phyloP scores from a whole-genome alignment of 2,888 invertebrate species.

The Nomada ferruginata region DNA sequence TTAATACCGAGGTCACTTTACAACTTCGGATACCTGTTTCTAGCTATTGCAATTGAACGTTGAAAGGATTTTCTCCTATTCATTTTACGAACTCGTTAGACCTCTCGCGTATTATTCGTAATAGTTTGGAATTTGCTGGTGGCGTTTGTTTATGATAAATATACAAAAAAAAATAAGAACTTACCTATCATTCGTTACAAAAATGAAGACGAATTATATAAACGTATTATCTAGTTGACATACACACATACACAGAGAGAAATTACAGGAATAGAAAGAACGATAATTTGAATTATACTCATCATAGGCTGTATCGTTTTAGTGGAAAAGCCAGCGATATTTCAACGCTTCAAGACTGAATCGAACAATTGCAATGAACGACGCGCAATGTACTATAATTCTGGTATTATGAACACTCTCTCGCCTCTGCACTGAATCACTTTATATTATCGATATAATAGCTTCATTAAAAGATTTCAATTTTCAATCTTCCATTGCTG shows the following conservation, averaged over 20 bases:
- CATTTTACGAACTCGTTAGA: slow-evolving; percentile 18
- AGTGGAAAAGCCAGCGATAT: slow-evolving; percentile 8
- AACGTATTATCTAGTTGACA: slow-evolving; percentile 13
- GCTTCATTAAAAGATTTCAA: neutral
- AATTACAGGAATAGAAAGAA: neutral
- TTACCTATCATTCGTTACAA: neutral
- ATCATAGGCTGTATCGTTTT: slow-evolving; percentile 14
- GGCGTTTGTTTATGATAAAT: neutral
- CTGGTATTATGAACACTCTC: neutral
- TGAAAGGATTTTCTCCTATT: neutral
- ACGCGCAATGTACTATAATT: slow-evolving; percentile 3
- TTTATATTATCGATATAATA: neutral
- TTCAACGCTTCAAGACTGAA: slow-evolving; percentile 48
- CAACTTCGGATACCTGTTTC: slow-evolving; percentile 19
- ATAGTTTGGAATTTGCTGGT: neutral
- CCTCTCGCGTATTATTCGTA: neutral
- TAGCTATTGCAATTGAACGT: neutral
- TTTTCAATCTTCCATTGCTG: neutral
- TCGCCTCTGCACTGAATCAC: neutral
- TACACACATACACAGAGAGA: neutral
- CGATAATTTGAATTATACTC: neutral
- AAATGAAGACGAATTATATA: slow-evolving; percentile 2
- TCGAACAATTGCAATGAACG: neutral
- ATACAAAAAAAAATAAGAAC: too few relatives aligned
- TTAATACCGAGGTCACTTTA: slow-evolving; percentile 23